phyloP scores from a whole-genome alignment of 2,797 vertebrate species.

The Petrocephalus schoutedeni region DNA sequence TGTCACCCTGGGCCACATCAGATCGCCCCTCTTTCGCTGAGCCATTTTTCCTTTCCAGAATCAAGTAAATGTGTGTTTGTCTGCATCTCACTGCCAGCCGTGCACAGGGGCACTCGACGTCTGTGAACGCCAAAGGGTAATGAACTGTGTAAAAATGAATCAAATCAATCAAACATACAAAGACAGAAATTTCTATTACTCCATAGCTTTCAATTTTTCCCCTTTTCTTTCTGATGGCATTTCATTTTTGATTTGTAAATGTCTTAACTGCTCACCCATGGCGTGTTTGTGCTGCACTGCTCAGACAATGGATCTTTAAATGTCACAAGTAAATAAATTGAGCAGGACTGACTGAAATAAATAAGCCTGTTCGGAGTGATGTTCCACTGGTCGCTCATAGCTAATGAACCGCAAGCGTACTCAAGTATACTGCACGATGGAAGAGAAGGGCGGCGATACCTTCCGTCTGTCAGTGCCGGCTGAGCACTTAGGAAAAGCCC shows the following conservation, averaged over 20 bases:
- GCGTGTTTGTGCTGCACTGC: conserved; percentile 34
- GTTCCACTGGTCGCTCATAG: conserved; percentile 8
- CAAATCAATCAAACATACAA: conserved; percentile 32
- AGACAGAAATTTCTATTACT: conserved; percentile 43
- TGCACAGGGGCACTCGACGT: conserved; percentile 3
- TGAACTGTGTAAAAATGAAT: conserved; percentile 40
- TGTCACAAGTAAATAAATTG: conserved; percentile 39
- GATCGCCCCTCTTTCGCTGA: neutral
- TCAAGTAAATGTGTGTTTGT: neutral
- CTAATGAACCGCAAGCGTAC: conserved; percentile 26
- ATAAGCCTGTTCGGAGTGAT: conserved; percentile 30
- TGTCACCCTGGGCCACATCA: too few relatives aligned
- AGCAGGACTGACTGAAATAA: conserved; percentile 30
- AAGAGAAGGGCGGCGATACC: neutral
- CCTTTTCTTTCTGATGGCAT: conserved; percentile 22
- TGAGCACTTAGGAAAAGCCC: neutral
- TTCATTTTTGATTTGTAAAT: conserved; percentile 41
- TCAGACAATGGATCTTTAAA: conserved; percentile 35
- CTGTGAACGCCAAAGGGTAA: conserved; percentile 34
- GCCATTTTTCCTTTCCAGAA: neutral
- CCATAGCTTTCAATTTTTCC: conserved; percentile 25
- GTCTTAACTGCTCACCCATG: conserved; percentile 46
- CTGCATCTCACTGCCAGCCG: neutral
- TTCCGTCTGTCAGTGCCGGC: neutral
- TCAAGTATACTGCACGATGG: neutral